Percentiles rank a stretch among this genome's conserved stretches.
These are phyloP conservation scores for Betta splendens DNA, from an alignment of 2,797 vertebrate species.

Conservation along the genomic window DNA sequence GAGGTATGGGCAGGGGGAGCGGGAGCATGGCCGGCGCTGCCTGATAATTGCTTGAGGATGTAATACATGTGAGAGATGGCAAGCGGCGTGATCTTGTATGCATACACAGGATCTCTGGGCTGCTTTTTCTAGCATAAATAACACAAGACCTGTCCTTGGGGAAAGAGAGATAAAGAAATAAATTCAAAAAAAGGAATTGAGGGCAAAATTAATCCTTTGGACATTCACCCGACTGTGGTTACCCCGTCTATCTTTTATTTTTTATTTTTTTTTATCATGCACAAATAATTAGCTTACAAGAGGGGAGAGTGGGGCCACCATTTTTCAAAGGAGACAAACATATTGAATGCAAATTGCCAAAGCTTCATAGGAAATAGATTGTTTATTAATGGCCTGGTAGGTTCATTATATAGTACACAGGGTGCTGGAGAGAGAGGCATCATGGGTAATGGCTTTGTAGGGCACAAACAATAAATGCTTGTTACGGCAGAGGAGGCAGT, in stretches of 20 bases:
- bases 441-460: slow-evolving; percentile 80
- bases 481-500: slow-evolving; percentile 73
- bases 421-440: slow-evolving; percentile 64
- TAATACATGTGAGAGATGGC: slow-evolving; percentile 72
- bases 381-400: slow-evolving; percentile 85
- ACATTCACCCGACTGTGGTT: slow-evolving; percentile 70
- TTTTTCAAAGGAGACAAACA: slow-evolving; percentile 85
- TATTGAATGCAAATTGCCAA: slow-evolving; percentile 86
- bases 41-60: slow-evolving; percentile 74
- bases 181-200: slow-evolving; percentile 74
- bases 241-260: slow-evolving; percentile 54
- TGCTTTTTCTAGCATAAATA: slow-evolving; percentile 73
- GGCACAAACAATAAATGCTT: slow-evolving; percentile 79
- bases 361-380: slow-evolving; percentile 86
- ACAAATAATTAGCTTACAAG: slow-evolving; percentile 85
- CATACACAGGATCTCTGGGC: slow-evolving; percentile 59
- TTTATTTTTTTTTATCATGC: slow-evolving; percentile 73
- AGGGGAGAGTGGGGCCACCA: slow-evolving; percentile 66
- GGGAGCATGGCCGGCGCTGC: slow-evolving; percentile 50
- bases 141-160: slow-evolving; percentile 69
- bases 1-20: slow-evolving; percentile 39
- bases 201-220: slow-evolving; percentile 81
- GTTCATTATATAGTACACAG: slow-evolving; percentile 79
- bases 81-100: slow-evolving; percentile 60
- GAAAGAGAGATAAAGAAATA: slow-evolving; percentile 75